phyloP scores from a whole-genome alignment of 2,113 vertebrate species.

The Thermophis baileyi region DNA sequence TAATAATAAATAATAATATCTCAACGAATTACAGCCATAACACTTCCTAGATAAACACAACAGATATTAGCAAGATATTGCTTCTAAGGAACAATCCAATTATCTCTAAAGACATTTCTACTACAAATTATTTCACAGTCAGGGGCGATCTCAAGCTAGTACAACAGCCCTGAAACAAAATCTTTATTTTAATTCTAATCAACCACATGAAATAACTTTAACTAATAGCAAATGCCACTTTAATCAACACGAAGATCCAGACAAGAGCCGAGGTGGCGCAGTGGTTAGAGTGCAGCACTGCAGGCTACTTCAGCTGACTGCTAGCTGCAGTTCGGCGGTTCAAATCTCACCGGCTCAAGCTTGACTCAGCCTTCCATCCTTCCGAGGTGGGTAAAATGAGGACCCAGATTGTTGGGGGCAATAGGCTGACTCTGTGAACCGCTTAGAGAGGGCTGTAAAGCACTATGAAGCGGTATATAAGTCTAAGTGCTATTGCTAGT shows the following conservation, averaged over 20 bases:
- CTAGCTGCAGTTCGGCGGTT: too few relatives aligned
- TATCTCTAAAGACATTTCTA: slow-evolving; percentile 46
- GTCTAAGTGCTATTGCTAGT: too few relatives aligned
- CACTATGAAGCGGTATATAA: too few relatives aligned
- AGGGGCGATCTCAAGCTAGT: slow-evolving; percentile 38
- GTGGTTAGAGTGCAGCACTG: too few relatives aligned
- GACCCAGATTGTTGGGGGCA: too few relatives aligned
- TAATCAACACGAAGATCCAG: background rate
- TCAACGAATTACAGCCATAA: background rate
- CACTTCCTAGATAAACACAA: slow-evolving; percentile 30
- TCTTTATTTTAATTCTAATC: slow-evolving; percentile 40
- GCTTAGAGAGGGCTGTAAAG: too few relatives aligned
- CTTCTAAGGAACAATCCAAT: slow-evolving; percentile 32
- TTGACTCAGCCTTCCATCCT: too few relatives aligned
- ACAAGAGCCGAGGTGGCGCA: too few relatives aligned
- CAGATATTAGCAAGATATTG: slow-evolving; percentile 45
- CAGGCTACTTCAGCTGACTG: too few relatives aligned
- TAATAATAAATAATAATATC: background rate
- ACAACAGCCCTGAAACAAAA: slow-evolving; percentile 46
- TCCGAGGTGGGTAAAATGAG: too few relatives aligned
- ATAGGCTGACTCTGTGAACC: too few relatives aligned
- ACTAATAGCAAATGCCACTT: background rate
- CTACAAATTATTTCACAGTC: slow-evolving; percentile 53
- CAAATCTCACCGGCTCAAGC: too few relatives aligned
- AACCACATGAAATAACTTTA: slow-evolving; percentile 19